A percentile compares a stretch with the other conserved stretches of the same genome.
Evolutionary conservation across 2,888 invertebrate species (phyloP).

Genomic region (Euphydryas editha): DNA sequence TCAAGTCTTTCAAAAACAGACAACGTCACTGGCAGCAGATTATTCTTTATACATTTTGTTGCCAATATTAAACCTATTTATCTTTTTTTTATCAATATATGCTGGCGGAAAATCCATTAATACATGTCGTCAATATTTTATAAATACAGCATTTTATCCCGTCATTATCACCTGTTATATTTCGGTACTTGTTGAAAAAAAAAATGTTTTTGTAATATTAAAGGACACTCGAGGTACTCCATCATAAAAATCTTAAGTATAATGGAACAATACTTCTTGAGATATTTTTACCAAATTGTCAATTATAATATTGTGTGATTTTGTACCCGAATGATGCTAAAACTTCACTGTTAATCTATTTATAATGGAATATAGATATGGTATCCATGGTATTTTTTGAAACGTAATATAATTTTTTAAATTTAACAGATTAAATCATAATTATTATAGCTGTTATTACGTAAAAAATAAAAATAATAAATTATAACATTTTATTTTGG

Average conservation of each 20-base stretch:
- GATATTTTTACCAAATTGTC: background rate
- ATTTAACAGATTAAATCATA: too few relatives aligned
- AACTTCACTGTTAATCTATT: too few relatives aligned
- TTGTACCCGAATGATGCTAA: too few relatives aligned
- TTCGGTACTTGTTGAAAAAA: background rate
- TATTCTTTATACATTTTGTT: background rate
- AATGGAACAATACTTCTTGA: background rate
- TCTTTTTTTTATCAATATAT: background rate
- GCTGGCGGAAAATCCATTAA: conserved; percentile 1
- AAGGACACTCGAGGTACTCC: background rate
- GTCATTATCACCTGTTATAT: conserved; percentile 1
- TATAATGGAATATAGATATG: too few relatives aligned
- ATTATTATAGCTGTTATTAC: too few relatives aligned
- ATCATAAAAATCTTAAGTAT: background rate
- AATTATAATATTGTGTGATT: too few relatives aligned
- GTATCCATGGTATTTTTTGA: too few relatives aligned
- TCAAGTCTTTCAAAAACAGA: background rate
- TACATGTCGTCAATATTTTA: conserved; percentile 1
- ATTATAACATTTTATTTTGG: too few relatives aligned
- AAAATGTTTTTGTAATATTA: background rate
- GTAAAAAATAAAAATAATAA: too few relatives aligned
- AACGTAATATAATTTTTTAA: too few relatives aligned
- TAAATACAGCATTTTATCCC: background rate
- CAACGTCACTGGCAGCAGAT: too few relatives aligned
- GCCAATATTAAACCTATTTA: background rate